phyloP scores from a whole-genome alignment of 2,888 invertebrate species.

The Mythimna pallens region DNA sequence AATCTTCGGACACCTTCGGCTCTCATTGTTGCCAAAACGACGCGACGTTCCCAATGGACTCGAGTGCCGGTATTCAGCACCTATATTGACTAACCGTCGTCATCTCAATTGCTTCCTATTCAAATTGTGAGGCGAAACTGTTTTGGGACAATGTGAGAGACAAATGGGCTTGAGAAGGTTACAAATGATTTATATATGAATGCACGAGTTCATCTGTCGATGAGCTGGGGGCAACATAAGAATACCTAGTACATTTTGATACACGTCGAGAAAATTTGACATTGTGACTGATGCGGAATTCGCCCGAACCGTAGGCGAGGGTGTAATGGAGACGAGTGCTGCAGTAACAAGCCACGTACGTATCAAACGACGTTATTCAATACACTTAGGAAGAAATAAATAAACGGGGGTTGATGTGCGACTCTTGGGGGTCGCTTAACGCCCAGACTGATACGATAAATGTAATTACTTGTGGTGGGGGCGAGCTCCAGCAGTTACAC shows the following conservation, averaged over 20 bases:
- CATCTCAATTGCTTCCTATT: constrained; percentile 59
- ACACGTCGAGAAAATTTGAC: no score
- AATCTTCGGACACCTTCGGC: constrained; percentile 44
- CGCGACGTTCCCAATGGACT: constrained; percentile 38
- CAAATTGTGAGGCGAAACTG: constrained; percentile 39
- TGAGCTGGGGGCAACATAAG: neutral
- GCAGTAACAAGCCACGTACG: no score
- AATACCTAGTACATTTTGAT: neutral
- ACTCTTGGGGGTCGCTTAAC: no score
- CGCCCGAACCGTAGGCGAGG: no score
- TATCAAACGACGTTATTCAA: no score
- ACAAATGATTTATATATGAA: constrained; percentile 31
- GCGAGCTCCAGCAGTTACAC: no score
- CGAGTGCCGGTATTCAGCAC: constrained; percentile 53
- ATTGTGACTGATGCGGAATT: no score
- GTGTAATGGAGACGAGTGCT: no score
- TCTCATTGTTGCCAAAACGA: constrained; percentile 35
- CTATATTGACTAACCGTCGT: constrained; percentile 48
- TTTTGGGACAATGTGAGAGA: constrained; percentile 51
- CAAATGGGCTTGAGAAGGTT: constrained; percentile 42
- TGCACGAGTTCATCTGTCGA: neutral
- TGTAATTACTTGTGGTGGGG: no score
- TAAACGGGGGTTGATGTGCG: no score
- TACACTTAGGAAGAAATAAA: no score
- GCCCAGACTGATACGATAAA: no score